Evolutionary conservation across 2,888 invertebrate species (phyloP).

Genomic region (Meta bourneti): DNA sequence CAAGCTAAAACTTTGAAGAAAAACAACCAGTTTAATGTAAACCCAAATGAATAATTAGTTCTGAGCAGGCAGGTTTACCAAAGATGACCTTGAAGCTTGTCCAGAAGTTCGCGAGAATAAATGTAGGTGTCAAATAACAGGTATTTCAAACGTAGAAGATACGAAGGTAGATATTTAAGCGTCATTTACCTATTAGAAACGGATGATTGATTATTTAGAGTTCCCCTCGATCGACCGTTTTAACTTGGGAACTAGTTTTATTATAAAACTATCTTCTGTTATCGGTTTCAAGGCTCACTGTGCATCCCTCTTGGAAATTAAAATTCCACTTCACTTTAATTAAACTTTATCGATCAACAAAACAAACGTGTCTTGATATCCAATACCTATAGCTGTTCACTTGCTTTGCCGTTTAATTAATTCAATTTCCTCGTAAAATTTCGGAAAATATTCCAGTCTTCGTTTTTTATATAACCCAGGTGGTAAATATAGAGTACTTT

Average conservation of each 20-base stretch:
- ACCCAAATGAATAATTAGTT: too few species aligned
- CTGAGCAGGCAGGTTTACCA: too few species aligned
- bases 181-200: not conserved
- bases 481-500: not conserved
- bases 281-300: too few species aligned
- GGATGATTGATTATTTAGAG: too few species aligned
- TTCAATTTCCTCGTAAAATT: not conserved
- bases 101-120: not conserved
- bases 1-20: too few species aligned
- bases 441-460: not conserved
- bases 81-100: not conserved
- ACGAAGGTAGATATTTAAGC: not conserved
- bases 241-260: too few species aligned
- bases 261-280: too few species aligned
- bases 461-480: not conserved
- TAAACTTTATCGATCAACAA: not conserved
- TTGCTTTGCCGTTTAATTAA: not conserved
- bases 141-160: too few species aligned
- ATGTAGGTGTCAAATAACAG: not conserved
- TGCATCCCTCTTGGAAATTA: not conserved
- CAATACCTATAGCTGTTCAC: not conserved
- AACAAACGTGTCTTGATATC: not conserved
- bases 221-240: too few species aligned
- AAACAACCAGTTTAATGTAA: too few species aligned
- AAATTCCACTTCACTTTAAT: not conserved